Conservation (phyloP, 2,113 vertebrate genomes). For the Poeciliopsis turrubarensis region DNA sequence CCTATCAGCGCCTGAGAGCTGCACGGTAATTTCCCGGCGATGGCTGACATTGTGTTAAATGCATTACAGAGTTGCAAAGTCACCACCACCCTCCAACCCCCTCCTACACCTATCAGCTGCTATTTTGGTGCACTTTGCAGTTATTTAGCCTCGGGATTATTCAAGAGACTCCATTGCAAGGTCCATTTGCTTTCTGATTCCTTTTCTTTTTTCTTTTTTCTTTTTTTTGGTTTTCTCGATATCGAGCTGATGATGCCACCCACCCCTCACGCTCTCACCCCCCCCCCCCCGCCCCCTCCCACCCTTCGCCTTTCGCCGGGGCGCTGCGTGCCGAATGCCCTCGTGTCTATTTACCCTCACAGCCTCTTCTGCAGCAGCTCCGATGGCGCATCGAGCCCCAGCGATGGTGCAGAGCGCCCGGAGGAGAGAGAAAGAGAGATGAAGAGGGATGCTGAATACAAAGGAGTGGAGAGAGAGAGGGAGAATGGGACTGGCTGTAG, state of each 20-base stretch:
- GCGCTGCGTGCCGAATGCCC: slow-evolving; percentile 52
- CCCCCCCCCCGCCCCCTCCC: too few species aligned
- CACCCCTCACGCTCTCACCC: not conserved
- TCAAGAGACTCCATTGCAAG: slow-evolving; percentile 49
- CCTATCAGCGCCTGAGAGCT: slow-evolving; percentile 12
- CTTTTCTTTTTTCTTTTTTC: not conserved
- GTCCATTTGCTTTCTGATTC: slow-evolving; percentile 64
- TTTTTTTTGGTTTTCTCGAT: slow-evolving; percentile 54
- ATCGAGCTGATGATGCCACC: slow-evolving; percentile 43
- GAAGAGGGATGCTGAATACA: slow-evolving; percentile 46
- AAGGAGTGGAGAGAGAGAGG: slow-evolving; percentile 21
- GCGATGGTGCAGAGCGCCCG: slow-evolving; percentile 43
- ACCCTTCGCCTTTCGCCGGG: slow-evolving; percentile 3
- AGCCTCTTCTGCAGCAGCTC: slow-evolving; percentile 54
- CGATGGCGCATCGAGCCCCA: slow-evolving; percentile 46
- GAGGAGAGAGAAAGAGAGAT: slow-evolving; percentile 37
- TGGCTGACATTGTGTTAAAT: slow-evolving; percentile 10
- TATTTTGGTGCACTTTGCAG: slow-evolving; percentile 24
- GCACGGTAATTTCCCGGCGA: slow-evolving; percentile 20
- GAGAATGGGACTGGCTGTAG: slow-evolving; percentile 20
- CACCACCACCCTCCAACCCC: not conserved
- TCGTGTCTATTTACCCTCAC: slow-evolving; percentile 59
- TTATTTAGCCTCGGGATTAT: slow-evolving; percentile 63
- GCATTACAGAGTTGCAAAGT: slow-evolving; percentile 25
- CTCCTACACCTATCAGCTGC: slow-evolving; percentile 15